Evolutionary conservation across 2,113 vertebrate genomes (phyloP).

Genomic region (Bos taurus): ARS-UCD2.0 NC_037357.1:12506501-12507000

Average conservation of each 20-base stretch:
- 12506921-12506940: not conserved
- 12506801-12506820: not conserved
- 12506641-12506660: conserved; percentile 18
- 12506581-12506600: not conserved
- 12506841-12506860: not conserved
- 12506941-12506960: not conserved
- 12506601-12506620: conserved; percentile 7
- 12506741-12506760: not conserved
- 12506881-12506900: conserved; percentile 4
- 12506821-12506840: not conserved
- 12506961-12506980: not conserved
- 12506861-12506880: not conserved
- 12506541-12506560: not conserved
- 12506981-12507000: not conserved
- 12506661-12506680: not conserved
- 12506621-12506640: not conserved
- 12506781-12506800: not conserved
- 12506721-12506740: not conserved
- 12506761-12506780: not conserved
- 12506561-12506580: not conserved
- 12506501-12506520: not conserved
- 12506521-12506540: conserved; percentile 41
- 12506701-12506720: not conserved
- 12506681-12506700: not conserved
- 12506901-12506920: not conserved